These are phyloP conservation scores for Euglossa dilemma DNA, from an alignment of 1,140 invertebrate species.

Conservation along the genomic window DNA sequence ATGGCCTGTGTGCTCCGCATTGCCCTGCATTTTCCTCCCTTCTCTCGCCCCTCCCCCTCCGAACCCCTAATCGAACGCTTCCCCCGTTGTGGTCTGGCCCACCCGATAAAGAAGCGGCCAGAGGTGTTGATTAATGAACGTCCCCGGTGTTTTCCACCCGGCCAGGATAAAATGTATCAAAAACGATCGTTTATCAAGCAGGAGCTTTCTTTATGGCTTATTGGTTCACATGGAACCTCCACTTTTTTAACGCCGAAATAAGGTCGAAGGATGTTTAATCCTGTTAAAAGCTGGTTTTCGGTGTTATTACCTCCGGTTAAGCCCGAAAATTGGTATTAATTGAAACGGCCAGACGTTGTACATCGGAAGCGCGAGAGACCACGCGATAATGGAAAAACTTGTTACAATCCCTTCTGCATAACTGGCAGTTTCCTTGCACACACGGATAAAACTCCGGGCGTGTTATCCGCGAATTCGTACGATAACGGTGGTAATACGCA, in stretches of 20 bases:
- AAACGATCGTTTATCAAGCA: conserved; percentile 24
- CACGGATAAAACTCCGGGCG: not conserved
- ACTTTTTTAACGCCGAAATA: not conserved
- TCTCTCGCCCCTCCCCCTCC: conserved; percentile 1
- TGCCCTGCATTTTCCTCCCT: conserved; percentile 40
- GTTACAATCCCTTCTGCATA: too few relatives aligned
- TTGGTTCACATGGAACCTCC: not conserved
- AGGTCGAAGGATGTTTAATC: not conserved
- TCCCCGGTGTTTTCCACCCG: not conserved
- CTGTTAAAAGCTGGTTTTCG: not conserved
- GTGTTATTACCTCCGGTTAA: not conserved
- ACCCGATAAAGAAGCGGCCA: conserved; percentile 4
- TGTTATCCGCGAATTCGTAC: conserved; percentile 6
- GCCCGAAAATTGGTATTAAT: not conserved
- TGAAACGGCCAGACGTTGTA: not conserved
- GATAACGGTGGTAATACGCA: conserved; percentile 18
- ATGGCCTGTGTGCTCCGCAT: conserved; percentile 28
- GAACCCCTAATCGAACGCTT: not conserved
- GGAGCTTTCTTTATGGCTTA: not conserved
- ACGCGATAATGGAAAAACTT: not conserved
- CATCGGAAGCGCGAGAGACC: not conserved
- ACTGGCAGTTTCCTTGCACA: not conserved
- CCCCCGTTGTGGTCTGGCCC: not conserved
- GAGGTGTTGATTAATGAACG: conserved; percentile 38
- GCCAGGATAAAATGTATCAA: not conserved